phyloP scores from a whole-genome alignment of 2,888 invertebrate genomes.

The Hypena proboscidalis region DNA sequence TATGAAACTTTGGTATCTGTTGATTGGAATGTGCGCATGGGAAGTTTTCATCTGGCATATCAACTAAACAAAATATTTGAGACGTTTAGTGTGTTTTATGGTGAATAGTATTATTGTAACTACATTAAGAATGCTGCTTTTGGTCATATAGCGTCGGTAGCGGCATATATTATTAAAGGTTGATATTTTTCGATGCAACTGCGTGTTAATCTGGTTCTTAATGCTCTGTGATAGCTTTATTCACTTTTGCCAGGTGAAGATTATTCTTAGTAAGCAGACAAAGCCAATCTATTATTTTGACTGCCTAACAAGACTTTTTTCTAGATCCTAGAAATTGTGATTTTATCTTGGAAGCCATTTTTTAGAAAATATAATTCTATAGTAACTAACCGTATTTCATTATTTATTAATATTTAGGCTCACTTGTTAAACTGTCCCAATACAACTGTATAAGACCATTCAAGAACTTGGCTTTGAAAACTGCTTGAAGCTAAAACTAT shows the following conservation, averaged over 20 bases:
- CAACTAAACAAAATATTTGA: conserved; percentile 16
- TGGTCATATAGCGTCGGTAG: conserved; percentile 3
- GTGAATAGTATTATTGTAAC: conserved; percentile 9
- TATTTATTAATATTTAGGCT: too few species aligned
- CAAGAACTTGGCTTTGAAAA: neutral
- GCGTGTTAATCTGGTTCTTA: neutral
- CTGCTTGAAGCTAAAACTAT: neutral
- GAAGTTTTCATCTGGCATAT: conserved; percentile 17
- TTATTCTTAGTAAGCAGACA: too few species aligned
- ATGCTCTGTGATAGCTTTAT: too few species aligned
- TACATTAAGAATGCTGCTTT: conserved; percentile 6
- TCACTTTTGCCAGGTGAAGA: too few species aligned
- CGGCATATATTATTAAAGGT: neutral
- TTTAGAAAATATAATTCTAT: too few species aligned
- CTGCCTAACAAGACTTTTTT: too few species aligned
- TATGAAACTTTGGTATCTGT: conserved; percentile 56
- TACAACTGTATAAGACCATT: too few species aligned
- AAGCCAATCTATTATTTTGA: too few species aligned
- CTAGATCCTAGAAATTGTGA: too few species aligned
- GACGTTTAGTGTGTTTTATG: conserved; percentile 14
- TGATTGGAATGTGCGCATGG: conserved; percentile 39
- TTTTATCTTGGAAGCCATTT: too few species aligned
- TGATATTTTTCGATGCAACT: neutral
- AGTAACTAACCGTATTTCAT: too few species aligned
- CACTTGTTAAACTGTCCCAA: too few species aligned